These are phyloP conservation scores for Triplophysa dalaica DNA, from an alignment of 2,113 vertebrate species.

Conservation along the genomic window DNA sequence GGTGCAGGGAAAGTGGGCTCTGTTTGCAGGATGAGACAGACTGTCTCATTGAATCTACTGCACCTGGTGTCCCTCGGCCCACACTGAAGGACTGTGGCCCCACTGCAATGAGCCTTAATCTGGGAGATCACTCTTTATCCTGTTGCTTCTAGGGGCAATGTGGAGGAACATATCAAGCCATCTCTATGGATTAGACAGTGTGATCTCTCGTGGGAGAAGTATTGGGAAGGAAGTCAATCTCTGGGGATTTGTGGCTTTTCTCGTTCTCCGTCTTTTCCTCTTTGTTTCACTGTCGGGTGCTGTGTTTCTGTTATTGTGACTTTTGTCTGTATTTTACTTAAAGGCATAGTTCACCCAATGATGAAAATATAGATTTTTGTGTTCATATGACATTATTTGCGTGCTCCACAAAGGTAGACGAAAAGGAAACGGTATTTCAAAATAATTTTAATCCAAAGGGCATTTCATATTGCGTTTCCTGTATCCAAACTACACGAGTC, in stretches of 20 bases:
- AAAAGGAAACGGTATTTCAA: too few relatives aligned
- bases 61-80: slow-evolving; percentile 67
- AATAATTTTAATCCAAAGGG: too few relatives aligned
- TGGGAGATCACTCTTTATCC: slow-evolving; percentile 82
- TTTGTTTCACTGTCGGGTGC: slow-evolving; percentile 5
- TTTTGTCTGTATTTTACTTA: not conserved
- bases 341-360: not conserved
- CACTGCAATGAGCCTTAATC: slow-evolving; percentile 77
- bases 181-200: slow-evolving; percentile 75
- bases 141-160: slow-evolving; percentile 67
- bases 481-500: too few relatives aligned
- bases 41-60: slow-evolving; percentile 80
- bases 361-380: not conserved
- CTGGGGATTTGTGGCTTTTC: slow-evolving; percentile 45
- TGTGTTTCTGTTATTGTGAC: slow-evolving; percentile 12
- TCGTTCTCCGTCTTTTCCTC: slow-evolving; percentile 36
- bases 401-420: too few relatives aligned
- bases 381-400: not conserved
- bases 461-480: too few relatives aligned
- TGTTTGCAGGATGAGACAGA: slow-evolving; percentile 67
- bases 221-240: slow-evolving; percentile 67
- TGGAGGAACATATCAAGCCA: slow-evolving; percentile 69
- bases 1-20: slow-evolving; percentile 63
- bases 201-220: slow-evolving; percentile 66
- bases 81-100: slow-evolving; percentile 70